Conservation (phyloP, 2,113 vertebrate genomes). For the Hyperopisus bebe region DNA sequence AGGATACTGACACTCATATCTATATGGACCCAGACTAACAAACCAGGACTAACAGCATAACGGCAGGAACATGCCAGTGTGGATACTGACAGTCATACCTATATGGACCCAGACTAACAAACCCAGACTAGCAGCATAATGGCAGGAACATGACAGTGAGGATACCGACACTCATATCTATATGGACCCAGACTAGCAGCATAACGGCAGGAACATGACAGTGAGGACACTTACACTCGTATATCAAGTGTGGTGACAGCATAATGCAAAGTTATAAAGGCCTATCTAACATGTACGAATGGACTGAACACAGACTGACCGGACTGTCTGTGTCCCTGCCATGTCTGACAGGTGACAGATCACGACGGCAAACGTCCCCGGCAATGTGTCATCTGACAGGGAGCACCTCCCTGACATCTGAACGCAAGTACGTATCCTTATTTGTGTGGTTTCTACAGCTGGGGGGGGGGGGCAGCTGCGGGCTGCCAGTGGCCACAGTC, state of each 20-base stretch:
- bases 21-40: no score
- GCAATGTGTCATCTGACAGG: background rate
- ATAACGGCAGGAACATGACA: background rate
- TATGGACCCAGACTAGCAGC: no score
- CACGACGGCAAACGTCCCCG: background rate
- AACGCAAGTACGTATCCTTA: background rate
- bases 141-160: no score
- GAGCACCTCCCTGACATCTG: background rate
- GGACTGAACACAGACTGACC: background rate
- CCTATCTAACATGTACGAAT: background rate
- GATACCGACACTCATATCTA: no score
- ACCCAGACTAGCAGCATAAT: no score
- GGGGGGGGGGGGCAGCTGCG: background rate
- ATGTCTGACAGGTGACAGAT: background rate
- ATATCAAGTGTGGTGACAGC: background rate
- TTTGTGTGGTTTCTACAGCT: background rate
- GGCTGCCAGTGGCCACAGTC: background rate
- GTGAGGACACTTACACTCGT: background rate
- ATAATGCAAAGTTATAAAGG: background rate
- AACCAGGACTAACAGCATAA: no score
- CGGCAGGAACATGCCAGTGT: background rate
- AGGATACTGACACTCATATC: background rate
- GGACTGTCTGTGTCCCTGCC: background rate
- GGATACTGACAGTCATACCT: background rate
- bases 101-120: no score